Conservation (phyloP, 2,113 vertebrate genomes). For the Catharus bicknelli region DNA sequence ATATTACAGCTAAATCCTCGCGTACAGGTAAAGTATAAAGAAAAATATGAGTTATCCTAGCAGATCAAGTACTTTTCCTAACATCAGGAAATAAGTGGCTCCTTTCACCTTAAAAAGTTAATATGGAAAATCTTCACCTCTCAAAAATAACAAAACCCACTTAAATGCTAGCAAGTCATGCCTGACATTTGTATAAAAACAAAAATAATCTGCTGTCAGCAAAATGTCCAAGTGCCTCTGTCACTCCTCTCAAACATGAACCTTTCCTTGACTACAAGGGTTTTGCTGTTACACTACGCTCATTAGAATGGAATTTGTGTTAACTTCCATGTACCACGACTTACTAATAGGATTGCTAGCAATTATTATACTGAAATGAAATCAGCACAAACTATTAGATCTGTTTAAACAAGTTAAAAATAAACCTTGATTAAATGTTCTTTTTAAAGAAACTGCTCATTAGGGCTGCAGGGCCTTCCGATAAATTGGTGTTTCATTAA, state of each 20-base stretch:
- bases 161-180: slow-evolving; percentile 81
- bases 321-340: slow-evolving; percentile 89
- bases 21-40: not conserved
- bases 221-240: slow-evolving; percentile 83
- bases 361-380: slow-evolving; percentile 87
- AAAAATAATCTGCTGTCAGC: slow-evolving; percentile 91
- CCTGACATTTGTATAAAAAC: slow-evolving; percentile 86
- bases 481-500: slow-evolving; percentile 86
- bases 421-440: slow-evolving; percentile 88
- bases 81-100: slow-evolving; percentile 4
- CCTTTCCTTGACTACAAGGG: slow-evolving; percentile 77
- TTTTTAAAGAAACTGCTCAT: slow-evolving; percentile 87
- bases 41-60: slow-evolving; percentile 10
- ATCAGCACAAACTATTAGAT: slow-evolving; percentile 87
- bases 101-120: slow-evolving; percentile 27
- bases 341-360: slow-evolving; percentile 86
- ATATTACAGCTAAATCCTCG: slow-evolving; percentile 17
- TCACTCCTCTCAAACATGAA: slow-evolving; percentile 79
- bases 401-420: slow-evolving; percentile 88
- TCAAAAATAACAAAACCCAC: slow-evolving; percentile 65
- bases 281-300: slow-evolving; percentile 83
- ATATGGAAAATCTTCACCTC: slow-evolving; percentile 27
- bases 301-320: slow-evolving; percentile 97
- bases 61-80: slow-evolving; percentile 8
- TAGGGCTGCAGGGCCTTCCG: slow-evolving; percentile 82